A percentile compares a stretch with the other conserved stretches of the same genome.
These are phyloP conservation scores for Sebastes steindachneri DNA, from an alignment of 2,797 vertebrate species.

Conservation along the genomic window DNA sequence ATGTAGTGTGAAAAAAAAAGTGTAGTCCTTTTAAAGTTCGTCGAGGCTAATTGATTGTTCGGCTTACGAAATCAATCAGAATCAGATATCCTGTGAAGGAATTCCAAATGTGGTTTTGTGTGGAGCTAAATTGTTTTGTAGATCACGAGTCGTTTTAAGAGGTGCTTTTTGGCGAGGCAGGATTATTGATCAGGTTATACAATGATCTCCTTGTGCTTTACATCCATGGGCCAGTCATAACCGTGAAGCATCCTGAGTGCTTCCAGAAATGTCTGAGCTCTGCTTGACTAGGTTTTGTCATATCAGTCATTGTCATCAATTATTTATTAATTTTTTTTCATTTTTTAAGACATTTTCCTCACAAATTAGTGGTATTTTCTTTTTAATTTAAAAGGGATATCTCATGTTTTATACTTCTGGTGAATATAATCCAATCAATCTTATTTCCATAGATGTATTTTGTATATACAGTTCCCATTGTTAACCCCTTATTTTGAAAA, in stretches of 20 bases:
- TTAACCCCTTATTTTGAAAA: too few relatives aligned
- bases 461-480: too few relatives aligned
- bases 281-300: background rate
- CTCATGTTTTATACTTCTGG: too few relatives aligned
- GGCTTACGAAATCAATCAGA: background rate
- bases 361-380: too few relatives aligned
- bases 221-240: background rate
- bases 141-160: background rate
- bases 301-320: too few relatives aligned
- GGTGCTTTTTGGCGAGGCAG: background rate
- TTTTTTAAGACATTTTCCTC: too few relatives aligned
- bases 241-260: background rate
- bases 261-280: background rate
- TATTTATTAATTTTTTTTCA: too few relatives aligned
- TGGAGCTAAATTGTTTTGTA: background rate
- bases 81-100: conserved; percentile 11
- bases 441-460: too few relatives aligned
- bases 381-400: too few relatives aligned
- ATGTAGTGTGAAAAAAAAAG: background rate
- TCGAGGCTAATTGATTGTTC: conserved; percentile 33
- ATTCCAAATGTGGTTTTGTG: background rate
- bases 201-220: background rate
- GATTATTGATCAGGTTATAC: background rate
- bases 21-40: background rate
- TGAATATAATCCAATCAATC: too few relatives aligned